Base-by-base conservation (phyloP, 2,888 invertebrate species). In the Epinotia nisella region DNA sequence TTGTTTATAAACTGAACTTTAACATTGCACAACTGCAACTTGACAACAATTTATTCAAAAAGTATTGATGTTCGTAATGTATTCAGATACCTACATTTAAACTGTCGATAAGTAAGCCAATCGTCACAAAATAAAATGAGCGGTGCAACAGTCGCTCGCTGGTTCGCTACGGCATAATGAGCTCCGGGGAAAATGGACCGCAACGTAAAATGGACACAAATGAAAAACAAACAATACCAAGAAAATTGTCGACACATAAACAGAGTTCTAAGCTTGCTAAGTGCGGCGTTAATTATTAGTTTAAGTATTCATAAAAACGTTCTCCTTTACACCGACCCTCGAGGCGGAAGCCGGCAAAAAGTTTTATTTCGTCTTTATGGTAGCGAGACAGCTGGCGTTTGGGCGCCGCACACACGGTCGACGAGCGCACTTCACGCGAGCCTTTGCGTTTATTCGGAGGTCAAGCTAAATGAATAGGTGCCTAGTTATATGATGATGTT, bases 231-330 rank as follows among this genome's bases (percentile, higher is more conserved):
- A 90, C 87, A 88, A 84, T 87, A 81, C 82, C 83, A 82, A 86
- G 86, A 84, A 86, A 87, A 88, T 85, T 83, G 78, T 78, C 77
- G 82, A 83, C 85, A 87, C 86, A 84, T 89, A 87, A 88, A 88
- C 86, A 86, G 80, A 80, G 85, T 87, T 86, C 85, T 87, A 87
- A 87, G 86, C 86, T 85, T 82, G 84, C 86, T 87, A 86, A 87
- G 86, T 87, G 87, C 81, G 80, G 84, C 83, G 88, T 87, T 90
- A 89, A 90, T 90, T 90, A 89, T 90, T 90, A 89, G 85, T 87
- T 90, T 88, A 87, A 87, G 88, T 89, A 87, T 89, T 86, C 87
- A 89, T 88, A 89, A 89, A 89, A 87, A 78, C 77, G 75, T 76
- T 80, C 76, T 77, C 78, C 76, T 80, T 77, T 78, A 78, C 78